Evolutionary conservation across 2,888 invertebrate species (phyloP).

Genomic region (Lamproptera curius): DNA sequence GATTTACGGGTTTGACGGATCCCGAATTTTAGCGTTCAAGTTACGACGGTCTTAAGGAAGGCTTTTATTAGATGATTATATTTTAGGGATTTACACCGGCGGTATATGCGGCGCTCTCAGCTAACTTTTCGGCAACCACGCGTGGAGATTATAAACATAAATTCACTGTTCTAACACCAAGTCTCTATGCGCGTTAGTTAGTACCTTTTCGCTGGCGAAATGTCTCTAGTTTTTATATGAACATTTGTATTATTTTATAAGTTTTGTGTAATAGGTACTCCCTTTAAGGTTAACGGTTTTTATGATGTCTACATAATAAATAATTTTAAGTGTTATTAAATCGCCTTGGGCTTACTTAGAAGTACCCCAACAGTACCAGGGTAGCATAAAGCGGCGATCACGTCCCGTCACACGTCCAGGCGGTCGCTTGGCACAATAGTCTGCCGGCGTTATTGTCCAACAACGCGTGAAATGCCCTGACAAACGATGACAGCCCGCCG

Average conservation of each 20-base stretch:
- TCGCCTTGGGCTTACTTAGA: no score
- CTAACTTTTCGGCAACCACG: background rate
- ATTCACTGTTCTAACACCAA: background rate
- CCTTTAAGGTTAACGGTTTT: no score
- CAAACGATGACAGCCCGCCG: conserved; percentile 77
- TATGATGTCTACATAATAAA: no score
- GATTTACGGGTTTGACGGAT: conserved; percentile 75
- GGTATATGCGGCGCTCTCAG: background rate
- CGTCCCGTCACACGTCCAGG: conserved; percentile 50
- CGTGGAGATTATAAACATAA: background rate
- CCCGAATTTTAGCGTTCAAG: conserved; percentile 57
- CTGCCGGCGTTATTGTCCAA: conserved; percentile 73
- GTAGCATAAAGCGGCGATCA: conserved; percentile 31
- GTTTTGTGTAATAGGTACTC: no score
- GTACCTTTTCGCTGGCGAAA: no score
- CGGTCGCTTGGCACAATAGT: conserved; percentile 53
- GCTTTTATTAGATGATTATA: conserved; percentile 28
- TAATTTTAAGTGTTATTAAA: no score
- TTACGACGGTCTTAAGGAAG: conserved; percentile 47
- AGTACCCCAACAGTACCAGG: conserved; percentile 25
- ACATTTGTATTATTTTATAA: no score
- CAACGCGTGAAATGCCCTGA: conserved; percentile 78
- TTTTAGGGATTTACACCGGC: conserved; percentile 15
- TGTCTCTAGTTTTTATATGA: no score
- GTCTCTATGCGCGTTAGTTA: background rate